Conservation (phyloP, 1,140 invertebrate species). For the Zaprionus kolodkinae region DNA sequence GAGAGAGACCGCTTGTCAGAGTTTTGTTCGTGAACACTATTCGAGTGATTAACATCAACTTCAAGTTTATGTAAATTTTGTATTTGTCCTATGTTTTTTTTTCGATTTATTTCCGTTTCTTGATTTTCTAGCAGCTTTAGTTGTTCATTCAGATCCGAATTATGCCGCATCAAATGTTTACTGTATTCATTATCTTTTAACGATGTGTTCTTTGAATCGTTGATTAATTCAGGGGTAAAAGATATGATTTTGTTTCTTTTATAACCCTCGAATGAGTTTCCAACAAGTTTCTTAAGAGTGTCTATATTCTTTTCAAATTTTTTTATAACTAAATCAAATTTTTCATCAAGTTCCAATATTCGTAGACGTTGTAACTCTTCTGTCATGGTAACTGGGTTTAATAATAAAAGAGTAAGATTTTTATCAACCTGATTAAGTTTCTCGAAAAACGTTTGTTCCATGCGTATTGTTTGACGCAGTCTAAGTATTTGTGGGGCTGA, state of each 20-base stretch:
- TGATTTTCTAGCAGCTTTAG: slow-evolving; percentile 74
- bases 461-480: slow-evolving; percentile 58
- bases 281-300: slow-evolving; percentile 78
- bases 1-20: slow-evolving; percentile 18
- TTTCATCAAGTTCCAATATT: slow-evolving; percentile 42
- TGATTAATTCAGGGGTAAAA: background rate
- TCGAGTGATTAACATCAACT: background rate
- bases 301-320: slow-evolving; percentile 79
- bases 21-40: background rate
- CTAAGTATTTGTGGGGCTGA: slow-evolving; percentile 56
- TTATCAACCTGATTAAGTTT: slow-evolving; percentile 78
- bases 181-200: slow-evolving; percentile 45
- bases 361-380: slow-evolving; percentile 54
- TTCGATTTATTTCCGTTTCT: slow-evolving; percentile 74
- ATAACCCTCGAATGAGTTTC: slow-evolving; percentile 69
- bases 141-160: slow-evolving; percentile 78
- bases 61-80: slow-evolving; percentile 9
- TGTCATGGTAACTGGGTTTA: slow-evolving; percentile 74
- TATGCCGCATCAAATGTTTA: slow-evolving; percentile 68
- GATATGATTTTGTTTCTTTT: slow-evolving; percentile 18
- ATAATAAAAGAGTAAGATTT: slow-evolving; percentile 69
- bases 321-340: slow-evolving; percentile 70
- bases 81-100: slow-evolving; percentile 65
- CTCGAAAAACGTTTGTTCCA: slow-evolving; percentile 71
- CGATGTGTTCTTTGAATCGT: background rate